Percentiles rank a stretch among this genome's conserved stretches.
These are phyloP conservation scores for Pyrrhia umbra DNA, from an alignment of 2,888 invertebrate species.

Conservation along the genomic window DNA sequence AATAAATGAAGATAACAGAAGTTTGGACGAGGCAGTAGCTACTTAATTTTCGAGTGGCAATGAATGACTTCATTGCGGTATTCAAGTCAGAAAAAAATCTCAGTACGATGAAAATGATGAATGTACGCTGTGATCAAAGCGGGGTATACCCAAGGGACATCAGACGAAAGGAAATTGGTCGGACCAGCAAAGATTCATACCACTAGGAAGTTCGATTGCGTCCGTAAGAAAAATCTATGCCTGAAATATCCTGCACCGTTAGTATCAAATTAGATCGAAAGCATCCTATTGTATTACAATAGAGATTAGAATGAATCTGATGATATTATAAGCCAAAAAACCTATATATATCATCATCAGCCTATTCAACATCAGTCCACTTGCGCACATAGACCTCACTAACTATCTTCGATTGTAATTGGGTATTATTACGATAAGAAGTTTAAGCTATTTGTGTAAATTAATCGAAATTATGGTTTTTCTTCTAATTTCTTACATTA, in stretches of 20 bases:
- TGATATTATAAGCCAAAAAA: too few species aligned
- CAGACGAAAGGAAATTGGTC: neutral
- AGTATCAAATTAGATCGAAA: neutral
- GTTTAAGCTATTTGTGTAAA: too few species aligned
- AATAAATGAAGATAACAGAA: neutral
- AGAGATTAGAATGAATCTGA: too few species aligned
- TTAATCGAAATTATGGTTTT: too few species aligned
- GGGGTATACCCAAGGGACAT: neutral
- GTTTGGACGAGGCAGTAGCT: too few species aligned
- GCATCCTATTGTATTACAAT: neutral
- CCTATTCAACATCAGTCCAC: too few species aligned
- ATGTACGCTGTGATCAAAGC: neutral
- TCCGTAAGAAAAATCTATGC: neutral
- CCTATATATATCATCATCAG: too few species aligned
- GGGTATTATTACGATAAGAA: too few species aligned
- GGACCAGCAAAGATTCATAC: neutral
- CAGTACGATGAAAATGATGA: constrained; percentile 14
- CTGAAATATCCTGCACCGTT: too few species aligned
- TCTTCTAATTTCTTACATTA: too few species aligned
- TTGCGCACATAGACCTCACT: too few species aligned
- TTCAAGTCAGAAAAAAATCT: neutral
- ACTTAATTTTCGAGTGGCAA: neutral
- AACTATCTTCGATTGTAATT: too few species aligned
- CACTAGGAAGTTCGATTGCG: neutral
- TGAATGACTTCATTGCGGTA: neutral